These are phyloP conservation scores for Drosophila stalkeri DNA, from an alignment of 2,888 invertebrate species.

Conservation along the genomic window DNA sequence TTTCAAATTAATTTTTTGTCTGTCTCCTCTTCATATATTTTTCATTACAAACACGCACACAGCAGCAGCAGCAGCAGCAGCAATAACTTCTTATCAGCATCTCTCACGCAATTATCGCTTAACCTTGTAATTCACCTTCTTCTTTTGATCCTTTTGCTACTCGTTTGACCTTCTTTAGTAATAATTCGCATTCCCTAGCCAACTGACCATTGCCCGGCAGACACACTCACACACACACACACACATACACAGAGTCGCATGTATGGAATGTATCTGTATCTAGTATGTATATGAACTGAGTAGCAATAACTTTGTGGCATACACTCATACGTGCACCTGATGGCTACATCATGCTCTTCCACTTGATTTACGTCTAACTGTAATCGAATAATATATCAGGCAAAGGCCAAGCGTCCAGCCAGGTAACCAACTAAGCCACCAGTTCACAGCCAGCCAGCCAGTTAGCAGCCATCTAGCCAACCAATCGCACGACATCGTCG, in stretches of 20 bases:
- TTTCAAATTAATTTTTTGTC: neutral
- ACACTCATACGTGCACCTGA: conserved; percentile 48
- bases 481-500: conserved; percentile 14
- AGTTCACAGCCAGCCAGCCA: neutral
- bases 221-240: conserved; percentile 1
- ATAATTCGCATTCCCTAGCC: conserved; percentile 27
- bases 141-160: conserved; percentile 27
- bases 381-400: conserved; percentile 79
- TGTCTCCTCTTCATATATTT: neutral
- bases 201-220: conserved; percentile 3
- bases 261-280: conserved; percentile 16
- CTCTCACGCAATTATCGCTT: conserved; percentile 36
- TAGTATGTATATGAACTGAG: conserved; percentile 40
- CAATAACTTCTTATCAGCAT: conserved; percentile 11
- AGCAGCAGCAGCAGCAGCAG: neutral
- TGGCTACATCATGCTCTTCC: conserved; percentile 77
- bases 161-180: conserved; percentile 43
- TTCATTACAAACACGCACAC: neutral
- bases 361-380: conserved; percentile 80
- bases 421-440: conserved; percentile 33
- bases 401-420: conserved; percentile 47
- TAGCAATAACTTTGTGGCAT: conserved; percentile 37
- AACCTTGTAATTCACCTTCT: conserved; percentile 27
- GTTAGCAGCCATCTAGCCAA: conserved; percentile 7
- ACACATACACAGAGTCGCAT: neutral